phyloP scores from a whole-genome alignment of 2,797 vertebrate genomes.

The Alosa sapidissima region DNA sequence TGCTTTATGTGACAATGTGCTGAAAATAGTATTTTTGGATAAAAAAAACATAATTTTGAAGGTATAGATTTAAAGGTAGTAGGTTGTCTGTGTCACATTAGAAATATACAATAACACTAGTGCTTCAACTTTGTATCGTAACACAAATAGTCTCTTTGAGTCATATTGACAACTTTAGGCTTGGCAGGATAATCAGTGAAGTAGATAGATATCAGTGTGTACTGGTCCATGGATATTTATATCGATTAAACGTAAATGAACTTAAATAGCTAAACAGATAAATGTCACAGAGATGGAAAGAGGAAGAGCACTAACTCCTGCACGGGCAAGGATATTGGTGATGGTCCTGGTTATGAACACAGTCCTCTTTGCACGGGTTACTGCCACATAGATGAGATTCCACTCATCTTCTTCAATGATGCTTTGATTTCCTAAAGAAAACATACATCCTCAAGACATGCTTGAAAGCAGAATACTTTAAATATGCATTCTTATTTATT shows the following conservation, averaged over 20 bases:
- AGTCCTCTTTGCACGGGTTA: conserved; percentile 72
- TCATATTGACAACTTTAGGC: too few species aligned
- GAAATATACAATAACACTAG: too few species aligned
- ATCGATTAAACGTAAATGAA: neutral
- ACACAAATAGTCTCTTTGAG: too few species aligned
- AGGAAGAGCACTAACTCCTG: conserved; percentile 68
- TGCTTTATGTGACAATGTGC: neutral
- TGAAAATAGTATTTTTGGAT: too few species aligned
- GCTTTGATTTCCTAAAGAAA: neutral
- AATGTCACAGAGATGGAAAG: neutral
- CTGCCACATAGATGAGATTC: conserved; percentile 80
- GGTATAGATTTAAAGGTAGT: too few species aligned
- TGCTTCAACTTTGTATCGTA: too few species aligned
- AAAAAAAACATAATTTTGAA: too few species aligned
- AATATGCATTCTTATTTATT: neutral
- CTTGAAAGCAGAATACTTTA: neutral
- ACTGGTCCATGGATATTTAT: neutral
- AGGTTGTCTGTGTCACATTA: neutral
- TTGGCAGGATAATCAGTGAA: neutral
- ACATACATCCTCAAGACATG: neutral
- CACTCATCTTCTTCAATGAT: conserved; percentile 70
- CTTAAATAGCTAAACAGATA: neutral
- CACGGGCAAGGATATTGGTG: conserved; percentile 65
- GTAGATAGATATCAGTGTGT: too few species aligned
- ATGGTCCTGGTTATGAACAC: conserved; percentile 71